A percentile compares a stretch with the other conserved stretches of the same genome.
phyloP scores from a whole-genome alignment of 23 tunicate genomes.

The Trididemnum miniatum region DNA sequence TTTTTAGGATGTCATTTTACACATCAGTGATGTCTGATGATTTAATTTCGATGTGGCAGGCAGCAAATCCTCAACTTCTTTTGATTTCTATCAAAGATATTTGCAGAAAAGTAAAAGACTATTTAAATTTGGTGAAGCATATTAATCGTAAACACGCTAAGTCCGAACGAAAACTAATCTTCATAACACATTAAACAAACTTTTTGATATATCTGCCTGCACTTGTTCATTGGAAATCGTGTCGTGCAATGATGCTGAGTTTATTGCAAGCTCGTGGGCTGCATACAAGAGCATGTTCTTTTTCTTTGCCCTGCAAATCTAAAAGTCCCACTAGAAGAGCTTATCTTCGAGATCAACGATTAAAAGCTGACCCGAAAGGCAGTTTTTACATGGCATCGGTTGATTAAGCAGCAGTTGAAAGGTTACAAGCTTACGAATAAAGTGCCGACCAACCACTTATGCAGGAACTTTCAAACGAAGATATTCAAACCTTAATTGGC shows the following conservation, averaged over 20 bases:
- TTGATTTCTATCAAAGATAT: neutral
- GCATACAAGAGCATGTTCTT: neutral
- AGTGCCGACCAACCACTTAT: no score
- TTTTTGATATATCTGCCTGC: conserved; percentile 14
- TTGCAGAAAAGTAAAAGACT: neutral
- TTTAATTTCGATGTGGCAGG: neutral
- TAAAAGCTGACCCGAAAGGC: neutral
- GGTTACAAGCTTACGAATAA: no score
- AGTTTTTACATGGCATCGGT: no score
- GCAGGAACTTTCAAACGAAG: no score
- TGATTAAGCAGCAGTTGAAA: no score
- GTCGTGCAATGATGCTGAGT: neutral
- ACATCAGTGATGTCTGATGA: conserved; percentile 13
- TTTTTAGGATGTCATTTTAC: neutral
- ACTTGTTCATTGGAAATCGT: neutral
- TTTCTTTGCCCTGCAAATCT: neutral
- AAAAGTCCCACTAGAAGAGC: conserved; percentile 4
- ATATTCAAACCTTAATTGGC: no score
- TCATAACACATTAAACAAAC: neutral
- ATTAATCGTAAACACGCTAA: conserved; percentile 1
- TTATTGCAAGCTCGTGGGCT: neutral
- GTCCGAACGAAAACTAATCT: neutral
- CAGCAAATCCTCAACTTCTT: neutral
- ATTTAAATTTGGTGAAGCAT: neutral
- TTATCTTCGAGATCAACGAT: neutral